Evolutionary conservation across 2,113 vertebrate genomes (phyloP).

Genomic region (Phaetusa simplex): DNA sequence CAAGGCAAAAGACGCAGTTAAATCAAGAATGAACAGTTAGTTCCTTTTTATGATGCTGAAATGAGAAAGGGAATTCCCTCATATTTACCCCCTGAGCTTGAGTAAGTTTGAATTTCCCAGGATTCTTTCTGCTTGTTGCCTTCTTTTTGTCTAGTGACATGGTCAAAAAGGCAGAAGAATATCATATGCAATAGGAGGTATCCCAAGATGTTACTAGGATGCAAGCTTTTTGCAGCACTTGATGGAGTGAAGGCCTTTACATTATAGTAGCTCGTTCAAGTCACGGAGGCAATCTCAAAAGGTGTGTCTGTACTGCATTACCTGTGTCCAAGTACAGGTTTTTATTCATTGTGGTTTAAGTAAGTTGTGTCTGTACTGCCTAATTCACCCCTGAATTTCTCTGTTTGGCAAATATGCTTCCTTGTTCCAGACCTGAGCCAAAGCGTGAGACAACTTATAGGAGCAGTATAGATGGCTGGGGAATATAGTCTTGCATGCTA

Average conservation of each 20-base stretch:
- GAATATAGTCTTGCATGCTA: not conserved
- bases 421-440: not conserved
- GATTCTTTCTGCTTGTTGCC: not conserved
- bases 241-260: not conserved
- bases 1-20: not conserved
- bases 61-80: not conserved
- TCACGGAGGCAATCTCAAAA: not conserved
- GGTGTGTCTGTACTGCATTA: not conserved
- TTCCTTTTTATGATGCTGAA: not conserved
- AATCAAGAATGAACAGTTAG: not conserved
- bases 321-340: not conserved
- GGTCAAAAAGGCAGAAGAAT: not conserved
- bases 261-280: not conserved
- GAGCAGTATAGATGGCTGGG: not conserved
- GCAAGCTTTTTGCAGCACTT: not conserved
- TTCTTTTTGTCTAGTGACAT: not conserved
- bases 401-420: not conserved
- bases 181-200: not conserved
- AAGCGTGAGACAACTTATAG: not conserved
- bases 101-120: not conserved
- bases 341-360: not conserved
- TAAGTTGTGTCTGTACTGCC: not conserved
- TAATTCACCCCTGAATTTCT: not conserved
- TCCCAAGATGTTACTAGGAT: not conserved
- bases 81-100: not conserved